Evolutionary conservation across 2,113 vertebrate genomes (phyloP).

Genomic region (Laticauda colubrina): DNA sequence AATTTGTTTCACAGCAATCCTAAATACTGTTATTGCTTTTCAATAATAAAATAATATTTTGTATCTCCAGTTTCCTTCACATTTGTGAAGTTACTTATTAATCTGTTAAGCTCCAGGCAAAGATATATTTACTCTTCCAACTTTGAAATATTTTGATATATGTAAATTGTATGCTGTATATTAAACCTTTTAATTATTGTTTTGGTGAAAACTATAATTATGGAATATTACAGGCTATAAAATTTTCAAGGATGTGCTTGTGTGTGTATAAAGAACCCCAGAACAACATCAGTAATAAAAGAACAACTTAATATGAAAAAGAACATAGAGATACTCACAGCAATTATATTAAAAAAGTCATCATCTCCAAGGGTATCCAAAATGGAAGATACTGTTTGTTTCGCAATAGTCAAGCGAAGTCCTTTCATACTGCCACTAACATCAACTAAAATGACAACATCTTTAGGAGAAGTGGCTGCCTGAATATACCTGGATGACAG

Average conservation of each 20-base stretch:
- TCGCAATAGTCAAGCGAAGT: conserved; percentile 92
- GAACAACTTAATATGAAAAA: not conserved
- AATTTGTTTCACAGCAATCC: not conserved
- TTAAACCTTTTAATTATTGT: not conserved
- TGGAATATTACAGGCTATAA: not conserved
- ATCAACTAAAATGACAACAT: conserved; percentile 95
- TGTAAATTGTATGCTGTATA: not conserved
- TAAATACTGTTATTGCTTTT: not conserved
- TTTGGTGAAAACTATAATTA: not conserved
- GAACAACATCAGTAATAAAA: not conserved
- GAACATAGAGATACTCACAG: conserved; percentile 75
- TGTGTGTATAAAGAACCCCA: not conserved
- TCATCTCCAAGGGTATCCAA: conserved; percentile 97
- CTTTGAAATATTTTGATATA: not conserved
- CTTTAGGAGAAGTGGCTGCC: conserved; percentile 96
- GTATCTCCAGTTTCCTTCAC: not conserved
- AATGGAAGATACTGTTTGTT: conserved; percentile 96
- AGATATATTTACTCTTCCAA: not conserved
- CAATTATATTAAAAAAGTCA: conserved; percentile 98
- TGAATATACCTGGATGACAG: conserved; percentile 88
- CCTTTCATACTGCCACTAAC: conserved; percentile 99
- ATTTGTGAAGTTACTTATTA: not conserved
- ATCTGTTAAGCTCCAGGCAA: not conserved
- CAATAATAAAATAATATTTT: not conserved
- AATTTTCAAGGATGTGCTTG: not conserved